phyloP scores from a whole-genome alignment of 2,888 invertebrate genomes.

The Heteromurus nitidus region DNA sequence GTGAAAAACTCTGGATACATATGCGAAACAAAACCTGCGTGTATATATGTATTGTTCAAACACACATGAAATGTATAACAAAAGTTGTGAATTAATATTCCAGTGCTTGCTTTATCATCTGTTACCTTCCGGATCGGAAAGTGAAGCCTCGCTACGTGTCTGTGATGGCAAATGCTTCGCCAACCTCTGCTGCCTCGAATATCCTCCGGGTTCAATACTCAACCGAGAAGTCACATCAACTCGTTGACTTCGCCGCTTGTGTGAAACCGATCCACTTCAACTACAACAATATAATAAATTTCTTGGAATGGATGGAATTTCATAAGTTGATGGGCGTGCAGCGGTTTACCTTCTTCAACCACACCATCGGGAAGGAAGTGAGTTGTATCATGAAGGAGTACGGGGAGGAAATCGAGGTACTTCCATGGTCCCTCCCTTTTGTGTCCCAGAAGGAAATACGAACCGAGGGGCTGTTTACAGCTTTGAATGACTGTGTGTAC shows the following conservation, averaged over 20 bases:
- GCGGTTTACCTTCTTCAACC: conserved; percentile 94
- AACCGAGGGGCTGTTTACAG: conserved; percentile 93
- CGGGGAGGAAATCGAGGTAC: conserved; percentile 82
- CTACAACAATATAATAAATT: conserved; percentile 88
- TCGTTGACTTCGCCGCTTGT: conserved; percentile 83
- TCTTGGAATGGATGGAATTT: conserved; percentile 92
- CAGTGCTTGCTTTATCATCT: conserved; percentile 91
- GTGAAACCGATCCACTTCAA: conserved; percentile 94
- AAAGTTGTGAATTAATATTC: conserved; percentile 48
- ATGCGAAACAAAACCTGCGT: too few species aligned
- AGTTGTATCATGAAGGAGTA: conserved; percentile 86
- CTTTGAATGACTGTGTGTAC: conserved; percentile 94
- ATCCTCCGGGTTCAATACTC: conserved; percentile 75
- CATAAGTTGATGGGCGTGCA: conserved; percentile 88
- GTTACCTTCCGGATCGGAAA: conserved; percentile 80
- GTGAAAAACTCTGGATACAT: not conserved
- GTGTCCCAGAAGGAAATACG: conserved; percentile 92
- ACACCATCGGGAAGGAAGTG: conserved; percentile 86
- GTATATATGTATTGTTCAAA: too few species aligned
- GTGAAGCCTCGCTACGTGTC: conserved; percentile 82
- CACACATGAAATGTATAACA: not conserved
- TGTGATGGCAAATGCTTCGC: conserved; percentile 78
- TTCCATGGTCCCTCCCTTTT: conserved; percentile 88
- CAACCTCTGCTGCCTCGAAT: conserved; percentile 75
- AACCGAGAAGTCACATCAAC: conserved; percentile 62